These are phyloP conservation scores for Sphaerophoria taeniata DNA, from an alignment of 2,888 invertebrate genomes.

Conservation along the genomic window DNA sequence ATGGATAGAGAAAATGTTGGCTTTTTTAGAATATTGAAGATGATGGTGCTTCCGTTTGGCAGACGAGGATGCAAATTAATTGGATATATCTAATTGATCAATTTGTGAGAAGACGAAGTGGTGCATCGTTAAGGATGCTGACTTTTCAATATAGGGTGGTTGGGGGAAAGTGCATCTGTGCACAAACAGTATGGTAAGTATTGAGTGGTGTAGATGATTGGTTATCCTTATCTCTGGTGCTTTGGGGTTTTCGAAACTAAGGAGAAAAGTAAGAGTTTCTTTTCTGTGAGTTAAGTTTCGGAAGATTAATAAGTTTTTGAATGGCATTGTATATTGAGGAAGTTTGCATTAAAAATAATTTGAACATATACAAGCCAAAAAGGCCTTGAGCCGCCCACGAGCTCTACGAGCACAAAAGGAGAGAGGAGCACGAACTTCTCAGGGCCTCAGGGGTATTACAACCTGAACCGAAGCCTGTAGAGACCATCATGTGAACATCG, in stretches of 20 bases:
- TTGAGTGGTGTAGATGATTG: constrained; percentile 33
- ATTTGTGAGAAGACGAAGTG: constrained; percentile 48
- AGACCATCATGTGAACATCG: too few species aligned
- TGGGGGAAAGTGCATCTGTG: neutral
- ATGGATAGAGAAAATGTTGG: neutral
- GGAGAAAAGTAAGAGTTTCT: too few species aligned
- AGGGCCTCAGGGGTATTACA: too few species aligned
- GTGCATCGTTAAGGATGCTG: neutral
- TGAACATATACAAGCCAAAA: too few species aligned
- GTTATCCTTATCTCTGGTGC: neutral
- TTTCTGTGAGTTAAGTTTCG: too few species aligned
- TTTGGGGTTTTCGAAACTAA: neutral
- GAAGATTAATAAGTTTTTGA: too few species aligned
- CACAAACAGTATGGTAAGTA: constrained; percentile 19
- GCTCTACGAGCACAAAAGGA: too few species aligned
- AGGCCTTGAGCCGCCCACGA: too few species aligned
- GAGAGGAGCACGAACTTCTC: too few species aligned
- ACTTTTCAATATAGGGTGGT: neutral
- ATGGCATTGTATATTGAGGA: too few species aligned
- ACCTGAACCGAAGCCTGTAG: too few species aligned
- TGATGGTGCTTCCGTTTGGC: constrained; percentile 50
- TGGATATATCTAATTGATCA: constrained; percentile 69
- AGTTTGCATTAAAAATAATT: too few species aligned
- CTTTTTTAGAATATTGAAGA: constrained; percentile 54
- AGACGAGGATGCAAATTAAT: constrained; percentile 60